Percentiles rank a stretch among this genome's conserved stretches.
phyloP scores from a whole-genome alignment of 2,113 vertebrate species.

The Catharus minimus region DNA sequence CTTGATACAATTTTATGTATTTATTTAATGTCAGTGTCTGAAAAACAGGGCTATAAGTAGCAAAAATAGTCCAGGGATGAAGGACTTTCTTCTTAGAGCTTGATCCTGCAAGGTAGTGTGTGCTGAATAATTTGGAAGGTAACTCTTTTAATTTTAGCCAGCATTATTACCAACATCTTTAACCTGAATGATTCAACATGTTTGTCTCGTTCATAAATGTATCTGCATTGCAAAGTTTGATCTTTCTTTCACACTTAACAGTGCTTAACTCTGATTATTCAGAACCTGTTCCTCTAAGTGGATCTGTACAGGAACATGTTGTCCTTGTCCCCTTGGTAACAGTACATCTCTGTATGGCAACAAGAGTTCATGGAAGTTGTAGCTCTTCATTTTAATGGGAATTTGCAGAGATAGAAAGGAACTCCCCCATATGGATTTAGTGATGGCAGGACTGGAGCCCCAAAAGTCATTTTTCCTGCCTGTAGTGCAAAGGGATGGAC shows the following conservation, averaged over 20 bases:
- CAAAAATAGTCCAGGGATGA: neutral
- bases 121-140: neutral
- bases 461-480: neutral
- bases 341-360: conserved; percentile 18
- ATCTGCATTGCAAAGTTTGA: conserved; percentile 2
- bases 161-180: neutral
- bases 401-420: neutral
- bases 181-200: neutral
- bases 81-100: neutral
- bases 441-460: neutral
- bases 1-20: neutral
- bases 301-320: conserved; percentile 32
- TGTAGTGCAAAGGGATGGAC: neutral
- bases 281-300: conserved; percentile 8
- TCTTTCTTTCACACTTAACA: conserved; percentile 20
- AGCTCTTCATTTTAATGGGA: neutral
- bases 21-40: neutral
- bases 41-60: neutral
- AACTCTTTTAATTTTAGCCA: neutral
- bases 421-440: neutral
- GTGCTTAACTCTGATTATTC: conserved; percentile 40
- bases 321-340: conserved; percentile 49
- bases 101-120: neutral
- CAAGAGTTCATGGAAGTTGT: neutral
- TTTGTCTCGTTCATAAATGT: neutral